phyloP scores from a whole-genome alignment of 2,113 vertebrate species.

The Megalops atlanticus region DNA sequence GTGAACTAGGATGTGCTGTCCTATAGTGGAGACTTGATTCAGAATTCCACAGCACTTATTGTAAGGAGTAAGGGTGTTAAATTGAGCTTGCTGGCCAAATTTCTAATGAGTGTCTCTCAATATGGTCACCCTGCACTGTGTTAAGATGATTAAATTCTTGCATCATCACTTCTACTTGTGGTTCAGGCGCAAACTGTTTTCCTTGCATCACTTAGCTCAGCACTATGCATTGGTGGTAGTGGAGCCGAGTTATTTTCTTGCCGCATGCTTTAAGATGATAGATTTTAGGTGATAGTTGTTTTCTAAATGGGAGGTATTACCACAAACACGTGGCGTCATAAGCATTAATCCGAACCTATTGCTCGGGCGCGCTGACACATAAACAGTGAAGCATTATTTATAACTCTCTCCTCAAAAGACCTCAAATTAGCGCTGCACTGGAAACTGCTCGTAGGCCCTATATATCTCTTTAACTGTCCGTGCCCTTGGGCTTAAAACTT shows the following conservation, averaged over 20 bases:
- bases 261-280: too few relatives aligned
- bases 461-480: slow-evolving; percentile 13
- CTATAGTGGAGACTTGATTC: neutral
- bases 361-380: neutral
- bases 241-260: neutral
- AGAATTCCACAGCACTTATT: slow-evolving; percentile 1
- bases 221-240: neutral
- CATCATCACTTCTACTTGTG: neutral
- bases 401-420: neutral
- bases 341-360: neutral
- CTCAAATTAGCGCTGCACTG: neutral
- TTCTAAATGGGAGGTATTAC: neutral
- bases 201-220: neutral
- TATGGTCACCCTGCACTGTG: slow-evolving; percentile 13
- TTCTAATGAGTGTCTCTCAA: slow-evolving; percentile 22
- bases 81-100: neutral
- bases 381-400: slow-evolving; percentile 8
- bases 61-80: neutral
- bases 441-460: neutral
- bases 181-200: neutral
- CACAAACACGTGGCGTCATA: slow-evolving; percentile 3
- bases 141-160: slow-evolving; percentile 27
- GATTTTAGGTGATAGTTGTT: neutral
- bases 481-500: neutral
- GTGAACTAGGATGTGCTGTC: neutral